These are phyloP conservation scores for Rhagologus leucostigma DNA, from an alignment of 2,113 vertebrate species.

Conservation along the genomic window DNA sequence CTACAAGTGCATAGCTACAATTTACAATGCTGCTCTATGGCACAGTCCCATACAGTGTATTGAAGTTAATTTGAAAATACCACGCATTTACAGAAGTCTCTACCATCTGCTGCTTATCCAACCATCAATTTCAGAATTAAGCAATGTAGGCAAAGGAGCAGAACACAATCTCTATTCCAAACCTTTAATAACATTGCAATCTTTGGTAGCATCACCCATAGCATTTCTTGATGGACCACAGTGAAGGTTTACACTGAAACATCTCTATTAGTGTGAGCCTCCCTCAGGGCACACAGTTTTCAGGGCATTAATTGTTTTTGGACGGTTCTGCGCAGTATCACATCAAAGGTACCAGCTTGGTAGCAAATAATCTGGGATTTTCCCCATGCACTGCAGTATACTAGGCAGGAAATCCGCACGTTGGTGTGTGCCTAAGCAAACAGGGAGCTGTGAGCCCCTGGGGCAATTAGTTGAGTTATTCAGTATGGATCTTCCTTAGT, in stretches of 20 bases:
- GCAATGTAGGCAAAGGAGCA: not conserved
- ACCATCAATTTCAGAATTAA: not conserved
- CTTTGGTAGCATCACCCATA: not conserved
- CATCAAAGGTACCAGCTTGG: not conserved
- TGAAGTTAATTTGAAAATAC: slow-evolving; percentile 1
- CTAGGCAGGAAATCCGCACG: not conserved
- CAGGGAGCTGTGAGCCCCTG: not conserved
- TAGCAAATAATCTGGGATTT: not conserved
- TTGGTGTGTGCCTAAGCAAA: not conserved
- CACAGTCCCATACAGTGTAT: not conserved
- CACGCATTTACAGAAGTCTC: not conserved
- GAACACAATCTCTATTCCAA: not conserved
- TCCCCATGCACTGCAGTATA: not conserved
- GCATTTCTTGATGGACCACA: not conserved
- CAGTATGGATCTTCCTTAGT: not conserved
- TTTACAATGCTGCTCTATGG: not conserved
- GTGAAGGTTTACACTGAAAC: not conserved
- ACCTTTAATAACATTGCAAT: not conserved
- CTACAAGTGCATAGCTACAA: not conserved
- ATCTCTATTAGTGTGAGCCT: not conserved
- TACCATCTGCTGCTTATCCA: slow-evolving; percentile 4
- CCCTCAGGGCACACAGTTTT: not conserved
- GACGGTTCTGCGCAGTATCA: not conserved
- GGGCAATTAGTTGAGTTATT: slow-evolving; percentile 1
- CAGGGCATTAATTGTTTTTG: not conserved